phyloP scores from a whole-genome alignment of 2,888 invertebrate genomes.

The Protonemura montana region DNA sequence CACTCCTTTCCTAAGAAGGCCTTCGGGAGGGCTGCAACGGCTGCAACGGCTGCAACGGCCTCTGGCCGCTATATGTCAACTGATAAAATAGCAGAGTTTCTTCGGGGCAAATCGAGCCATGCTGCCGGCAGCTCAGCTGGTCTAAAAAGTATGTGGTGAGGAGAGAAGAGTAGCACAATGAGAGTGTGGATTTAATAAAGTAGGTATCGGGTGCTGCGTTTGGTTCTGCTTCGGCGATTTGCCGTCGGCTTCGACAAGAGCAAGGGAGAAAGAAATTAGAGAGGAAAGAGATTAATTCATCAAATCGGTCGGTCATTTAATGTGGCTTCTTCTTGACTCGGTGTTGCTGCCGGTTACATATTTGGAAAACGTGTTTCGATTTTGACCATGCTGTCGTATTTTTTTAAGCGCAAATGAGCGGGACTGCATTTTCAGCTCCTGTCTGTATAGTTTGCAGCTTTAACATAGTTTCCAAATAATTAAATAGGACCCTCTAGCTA shows the following conservation, averaged over 20 bases:
- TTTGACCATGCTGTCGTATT: too few species aligned
- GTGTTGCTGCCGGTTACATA: too few species aligned
- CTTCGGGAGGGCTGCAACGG: not conserved
- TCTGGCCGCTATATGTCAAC: conserved; percentile 16
- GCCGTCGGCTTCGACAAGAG: too few species aligned
- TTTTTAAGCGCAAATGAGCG: too few species aligned
- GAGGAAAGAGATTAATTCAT: not conserved
- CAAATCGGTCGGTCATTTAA: too few species aligned
- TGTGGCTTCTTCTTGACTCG: too few species aligned
- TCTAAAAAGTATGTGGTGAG: not conserved
- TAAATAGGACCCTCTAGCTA: not conserved
- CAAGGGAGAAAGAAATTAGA: conserved; percentile 23
- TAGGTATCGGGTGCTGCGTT: too few species aligned
- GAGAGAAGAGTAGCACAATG: not conserved
- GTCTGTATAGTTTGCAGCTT: not conserved
- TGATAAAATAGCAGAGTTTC: conserved; percentile 20
- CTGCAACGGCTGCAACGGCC: not conserved
- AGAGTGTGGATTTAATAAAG: too few species aligned
- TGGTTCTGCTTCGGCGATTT: too few species aligned
- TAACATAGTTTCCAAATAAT: not conserved
- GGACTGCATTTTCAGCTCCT: not conserved
- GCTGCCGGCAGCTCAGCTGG: too few species aligned
- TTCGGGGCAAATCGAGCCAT: not conserved
- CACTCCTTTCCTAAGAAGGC: too few species aligned
- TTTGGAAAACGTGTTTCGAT: too few species aligned